phyloP scores from a whole-genome alignment of 1,140 invertebrate genomes.

The Pseudomyrmex pallidus region DNA sequence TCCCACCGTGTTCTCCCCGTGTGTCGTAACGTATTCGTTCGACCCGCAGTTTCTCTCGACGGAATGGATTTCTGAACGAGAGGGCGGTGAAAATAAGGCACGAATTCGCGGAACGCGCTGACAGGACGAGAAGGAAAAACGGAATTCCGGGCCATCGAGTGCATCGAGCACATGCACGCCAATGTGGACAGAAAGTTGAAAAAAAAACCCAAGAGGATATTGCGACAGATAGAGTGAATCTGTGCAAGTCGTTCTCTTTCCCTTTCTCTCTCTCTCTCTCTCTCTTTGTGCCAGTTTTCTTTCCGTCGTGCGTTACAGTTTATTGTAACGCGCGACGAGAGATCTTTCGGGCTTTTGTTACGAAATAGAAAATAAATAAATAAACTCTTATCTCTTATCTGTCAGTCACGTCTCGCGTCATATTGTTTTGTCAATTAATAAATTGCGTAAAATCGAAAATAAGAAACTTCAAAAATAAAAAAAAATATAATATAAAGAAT shows the following conservation, averaged over 20 bases:
- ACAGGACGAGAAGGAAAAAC: conserved; percentile 47
- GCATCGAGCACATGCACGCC: conserved; percentile 22
- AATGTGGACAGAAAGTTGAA: conserved; percentile 27
- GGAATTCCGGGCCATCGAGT: conserved; percentile 41
- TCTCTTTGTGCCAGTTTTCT: neutral
- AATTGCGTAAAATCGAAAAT: neutral
- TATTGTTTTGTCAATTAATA: neutral
- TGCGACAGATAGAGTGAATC: conserved; percentile 35
- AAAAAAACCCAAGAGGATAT: conserved; percentile 35
- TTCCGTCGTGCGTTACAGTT: neutral
- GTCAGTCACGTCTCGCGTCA: neutral
- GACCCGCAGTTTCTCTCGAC: conserved; percentile 41
- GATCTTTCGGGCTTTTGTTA: too few relatives aligned
- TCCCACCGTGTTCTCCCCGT: neutral
- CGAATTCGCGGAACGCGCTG: conserved; percentile 31
- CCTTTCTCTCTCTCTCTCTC: neutral
- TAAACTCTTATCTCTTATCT: neutral
- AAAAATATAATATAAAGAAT: neutral
- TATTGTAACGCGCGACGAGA: neutral
- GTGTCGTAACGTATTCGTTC: conserved; percentile 62
- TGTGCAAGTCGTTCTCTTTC: conserved; percentile 4
- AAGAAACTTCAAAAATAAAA: neutral
- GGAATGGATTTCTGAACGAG: conserved; percentile 42
- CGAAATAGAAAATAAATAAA: too few relatives aligned
- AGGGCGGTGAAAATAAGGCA: conserved; percentile 53